Percentiles rank a stretch among this genome's conserved stretches.
These are phyloP conservation scores for Tapirus indicus DNA, from an alignment of 2,797 vertebrate genomes.

Conservation along the genomic window DNA sequence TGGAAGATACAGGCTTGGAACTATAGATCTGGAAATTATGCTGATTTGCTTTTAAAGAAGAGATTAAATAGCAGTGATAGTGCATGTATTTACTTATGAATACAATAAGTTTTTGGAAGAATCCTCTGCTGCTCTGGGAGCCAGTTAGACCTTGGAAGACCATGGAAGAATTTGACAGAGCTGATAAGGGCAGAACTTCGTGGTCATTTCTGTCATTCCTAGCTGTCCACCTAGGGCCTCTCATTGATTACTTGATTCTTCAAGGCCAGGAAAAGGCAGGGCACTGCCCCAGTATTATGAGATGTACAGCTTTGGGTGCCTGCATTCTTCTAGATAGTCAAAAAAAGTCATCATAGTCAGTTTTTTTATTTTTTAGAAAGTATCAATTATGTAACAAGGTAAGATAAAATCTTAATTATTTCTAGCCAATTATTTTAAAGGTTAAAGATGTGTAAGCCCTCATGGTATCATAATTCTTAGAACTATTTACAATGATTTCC, in stretches of 20 bases:
- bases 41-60: background rate
- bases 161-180: background rate
- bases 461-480: background rate
- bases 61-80: background rate
- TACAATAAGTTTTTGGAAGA: background rate
- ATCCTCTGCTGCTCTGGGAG: background rate
- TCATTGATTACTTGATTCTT: background rate
- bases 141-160: background rate
- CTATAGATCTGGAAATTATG: background rate
- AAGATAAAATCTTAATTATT: background rate
- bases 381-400: background rate
- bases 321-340: background rate
- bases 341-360: background rate
- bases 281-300: background rate
- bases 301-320: background rate
- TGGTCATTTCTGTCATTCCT: background rate
- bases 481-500: background rate
- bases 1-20: background rate
- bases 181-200: background rate
- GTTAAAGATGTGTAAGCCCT: background rate
- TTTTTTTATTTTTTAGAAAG: background rate
- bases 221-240: background rate
- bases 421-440: conserved; percentile 4
- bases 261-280: background rate
- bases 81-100: background rate